Evolutionary conservation across 2,888 invertebrate genomes (phyloP).

Genomic region (Dorcus parallelipipedus): DNA sequence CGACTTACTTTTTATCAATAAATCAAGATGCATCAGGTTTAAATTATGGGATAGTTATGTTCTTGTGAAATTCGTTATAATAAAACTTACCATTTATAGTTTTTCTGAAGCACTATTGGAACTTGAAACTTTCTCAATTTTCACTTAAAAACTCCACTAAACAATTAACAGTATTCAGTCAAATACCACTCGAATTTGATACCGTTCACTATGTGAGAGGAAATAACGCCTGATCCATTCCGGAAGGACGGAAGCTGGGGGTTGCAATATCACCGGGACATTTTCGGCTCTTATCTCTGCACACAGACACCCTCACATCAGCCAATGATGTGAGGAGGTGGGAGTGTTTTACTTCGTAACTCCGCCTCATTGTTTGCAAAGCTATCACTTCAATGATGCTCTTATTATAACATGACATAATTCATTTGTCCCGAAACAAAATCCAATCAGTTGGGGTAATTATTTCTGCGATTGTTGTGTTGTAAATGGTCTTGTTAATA

Average conservation of each 20-base stretch:
- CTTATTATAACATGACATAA: too few relatives aligned
- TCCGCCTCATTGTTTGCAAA: conserved; percentile 4
- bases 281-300: conserved; percentile 22
- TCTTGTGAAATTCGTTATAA: background rate
- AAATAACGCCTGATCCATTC: background rate
- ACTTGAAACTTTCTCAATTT: background rate
- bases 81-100: background rate
- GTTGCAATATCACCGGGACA: conserved; percentile 20
- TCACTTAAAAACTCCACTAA: too few relatives aligned
- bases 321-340: conserved; percentile 17
- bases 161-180: too few relatives aligned
- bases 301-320: conserved; percentile 29
- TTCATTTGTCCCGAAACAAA: too few relatives aligned
- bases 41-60: too few relatives aligned
- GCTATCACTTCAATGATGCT: too few relatives aligned
- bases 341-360: conserved; percentile 10
- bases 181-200: too few relatives aligned
- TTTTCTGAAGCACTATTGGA: background rate
- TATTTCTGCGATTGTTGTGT: too few relatives aligned
- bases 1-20: too few relatives aligned
- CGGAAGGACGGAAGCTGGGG: conserved; percentile 16
- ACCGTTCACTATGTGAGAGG: too few relatives aligned
- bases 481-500: too few relatives aligned
- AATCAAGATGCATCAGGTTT: background rate
- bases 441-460: too few relatives aligned